These are phyloP conservation scores for Auanema sp. DNA, from an alignment of 2,888 invertebrate genomes.

Conservation along the genomic window DNA sequence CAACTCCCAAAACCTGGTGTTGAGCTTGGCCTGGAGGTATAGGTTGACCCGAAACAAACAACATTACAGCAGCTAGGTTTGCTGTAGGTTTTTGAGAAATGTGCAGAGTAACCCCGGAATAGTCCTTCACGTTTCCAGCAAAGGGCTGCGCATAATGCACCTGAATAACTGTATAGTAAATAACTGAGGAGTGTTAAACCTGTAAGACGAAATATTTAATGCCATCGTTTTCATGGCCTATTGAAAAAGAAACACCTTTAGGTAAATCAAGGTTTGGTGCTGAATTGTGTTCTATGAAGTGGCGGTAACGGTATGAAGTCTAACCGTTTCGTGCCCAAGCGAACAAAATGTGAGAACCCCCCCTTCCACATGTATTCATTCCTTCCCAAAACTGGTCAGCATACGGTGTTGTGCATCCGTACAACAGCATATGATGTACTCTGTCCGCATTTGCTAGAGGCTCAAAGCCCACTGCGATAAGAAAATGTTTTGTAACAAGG, in stretches of 20 bases:
- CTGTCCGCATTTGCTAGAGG: constrained; percentile 69
- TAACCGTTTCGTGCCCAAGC: constrained; percentile 71
- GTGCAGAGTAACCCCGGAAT: constrained; percentile 66
- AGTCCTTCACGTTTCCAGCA: constrained; percentile 65
- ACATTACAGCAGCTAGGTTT: constrained; percentile 65
- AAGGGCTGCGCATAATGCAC: constrained; percentile 61
- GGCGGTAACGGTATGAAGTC: background rate
- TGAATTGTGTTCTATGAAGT: constrained; percentile 21
- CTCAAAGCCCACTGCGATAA: constrained; percentile 67
- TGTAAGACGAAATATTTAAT: constrained; percentile 70
- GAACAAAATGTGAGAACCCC: constrained; percentile 68
- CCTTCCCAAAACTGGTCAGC: constrained; percentile 68
- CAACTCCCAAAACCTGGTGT: constrained; percentile 45
- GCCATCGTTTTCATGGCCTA: constrained; percentile 68
- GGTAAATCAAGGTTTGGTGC: constrained; percentile 70
- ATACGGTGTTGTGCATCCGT: constrained; percentile 70
- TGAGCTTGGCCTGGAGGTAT: constrained; percentile 63
- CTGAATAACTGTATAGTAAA: constrained; percentile 10
- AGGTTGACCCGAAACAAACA: constrained; percentile 62
- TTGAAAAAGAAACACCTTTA: constrained; percentile 69
- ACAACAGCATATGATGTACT: constrained; percentile 72
- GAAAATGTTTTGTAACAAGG: background rate
- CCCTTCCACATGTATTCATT: constrained; percentile 64
- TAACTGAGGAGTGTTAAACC: constrained; percentile 23
- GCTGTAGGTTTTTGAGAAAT: constrained; percentile 50